Evolutionary conservation across 1,140 invertebrate genomes (phyloP).

Genomic region (Heliconius hewitsoni): DNA sequence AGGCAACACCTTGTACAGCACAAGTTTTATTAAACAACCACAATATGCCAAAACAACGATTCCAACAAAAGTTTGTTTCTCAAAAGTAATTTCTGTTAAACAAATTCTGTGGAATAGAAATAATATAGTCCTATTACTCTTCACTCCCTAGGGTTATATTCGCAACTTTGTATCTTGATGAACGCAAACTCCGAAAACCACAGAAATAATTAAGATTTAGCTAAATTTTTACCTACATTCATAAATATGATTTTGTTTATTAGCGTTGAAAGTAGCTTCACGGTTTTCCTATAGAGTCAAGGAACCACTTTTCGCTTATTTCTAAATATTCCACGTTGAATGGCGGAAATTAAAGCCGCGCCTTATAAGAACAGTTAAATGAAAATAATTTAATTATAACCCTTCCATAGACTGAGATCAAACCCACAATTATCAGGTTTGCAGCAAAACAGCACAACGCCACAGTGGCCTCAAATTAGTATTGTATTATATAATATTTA

Average conservation of each 20-base stretch:
- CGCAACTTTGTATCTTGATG: constrained; percentile 16
- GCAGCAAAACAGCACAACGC: too few relatives aligned
- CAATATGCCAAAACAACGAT: constrained; percentile 16
- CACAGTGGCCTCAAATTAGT: background rate
- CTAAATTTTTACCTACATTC: too few relatives aligned
- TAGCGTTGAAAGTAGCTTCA: too few relatives aligned
- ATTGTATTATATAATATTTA: background rate
- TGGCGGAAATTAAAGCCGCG: too few relatives aligned
- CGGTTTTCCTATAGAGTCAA: too few relatives aligned
- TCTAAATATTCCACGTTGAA: too few relatives aligned
- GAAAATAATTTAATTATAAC: too few relatives aligned
- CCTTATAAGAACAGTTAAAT: too few relatives aligned
- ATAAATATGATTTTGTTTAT: too few relatives aligned
- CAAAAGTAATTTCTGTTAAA: constrained; percentile 23
- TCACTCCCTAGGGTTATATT: background rate
- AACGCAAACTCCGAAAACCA: background rate
- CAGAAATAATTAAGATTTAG: constrained; percentile 18
- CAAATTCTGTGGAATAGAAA: constrained; percentile 18
- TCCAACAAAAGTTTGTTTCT: constrained; percentile 12
- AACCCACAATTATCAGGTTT: too few relatives aligned
- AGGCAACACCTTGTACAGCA: background rate
- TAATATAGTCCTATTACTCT: constrained; percentile 15
- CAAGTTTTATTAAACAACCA: background rate
- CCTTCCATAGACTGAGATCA: too few relatives aligned
- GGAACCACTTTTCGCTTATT: too few relatives aligned